Evolutionary conservation across 2,888 invertebrate genomes (phyloP).

Genomic region (Dasysyrphus tricinctus): DNA sequence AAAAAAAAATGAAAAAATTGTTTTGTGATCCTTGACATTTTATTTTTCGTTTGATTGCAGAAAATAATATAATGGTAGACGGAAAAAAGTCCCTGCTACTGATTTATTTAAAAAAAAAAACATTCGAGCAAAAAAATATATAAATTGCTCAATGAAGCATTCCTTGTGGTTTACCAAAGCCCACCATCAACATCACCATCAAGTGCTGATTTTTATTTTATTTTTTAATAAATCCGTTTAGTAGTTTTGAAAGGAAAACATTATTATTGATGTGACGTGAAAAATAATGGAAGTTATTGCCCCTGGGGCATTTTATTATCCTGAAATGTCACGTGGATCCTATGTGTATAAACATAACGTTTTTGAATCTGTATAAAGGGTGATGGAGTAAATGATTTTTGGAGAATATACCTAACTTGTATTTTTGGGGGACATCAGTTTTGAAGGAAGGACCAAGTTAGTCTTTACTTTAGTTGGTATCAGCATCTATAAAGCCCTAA

Average conservation of each 20-base stretch:
- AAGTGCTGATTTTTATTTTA: conserved; percentile 20
- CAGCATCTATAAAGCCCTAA: too few species aligned
- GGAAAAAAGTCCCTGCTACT: neutral
- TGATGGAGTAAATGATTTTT: neutral
- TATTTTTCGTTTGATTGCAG: conserved; percentile 47
- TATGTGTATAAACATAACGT: neutral
- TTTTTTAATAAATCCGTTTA: conserved; percentile 27
- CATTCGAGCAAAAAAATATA: neutral
- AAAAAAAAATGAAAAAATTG: conserved; percentile 5
- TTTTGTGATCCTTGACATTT: conserved; percentile 66
- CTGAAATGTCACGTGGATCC: neutral
- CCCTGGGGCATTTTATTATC: conserved; percentile 6
- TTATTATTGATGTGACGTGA: conserved; percentile 29
- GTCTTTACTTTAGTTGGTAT: too few species aligned
- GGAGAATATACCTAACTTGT: neutral
- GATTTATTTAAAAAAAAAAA: conserved; percentile 8
- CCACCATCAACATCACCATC: neutral
- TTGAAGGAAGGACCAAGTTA: too few species aligned
- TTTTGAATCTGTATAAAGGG: neutral
- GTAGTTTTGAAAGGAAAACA: neutral
- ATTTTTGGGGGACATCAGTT: neutral
- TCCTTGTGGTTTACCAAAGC: conserved; percentile 8
- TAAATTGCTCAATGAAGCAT: conserved; percentile 18
- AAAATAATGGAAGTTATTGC: conserved; percentile 15
- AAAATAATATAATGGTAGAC: conserved; percentile 30